Base-by-base conservation (phyloP, 1,140 invertebrate species). In the Ceratina australensis region DNA sequence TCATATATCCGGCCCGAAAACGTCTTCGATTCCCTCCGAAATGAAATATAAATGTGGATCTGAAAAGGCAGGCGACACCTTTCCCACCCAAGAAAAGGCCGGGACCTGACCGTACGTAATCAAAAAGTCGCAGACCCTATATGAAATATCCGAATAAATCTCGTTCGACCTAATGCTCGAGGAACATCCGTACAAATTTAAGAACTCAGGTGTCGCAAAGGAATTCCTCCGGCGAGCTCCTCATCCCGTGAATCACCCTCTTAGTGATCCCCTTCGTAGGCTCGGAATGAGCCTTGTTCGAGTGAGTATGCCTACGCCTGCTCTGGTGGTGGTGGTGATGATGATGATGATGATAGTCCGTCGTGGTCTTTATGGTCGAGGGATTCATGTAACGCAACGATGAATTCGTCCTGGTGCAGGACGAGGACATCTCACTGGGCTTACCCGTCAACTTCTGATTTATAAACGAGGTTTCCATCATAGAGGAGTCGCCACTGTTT, bases 151-250 rank as follows among this genome's bases (percentile, higher is more conserved):
- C 16, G 16, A 15, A 52, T 42, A 42, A 42, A 24, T 28, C 10
- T n/a, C 26, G 13, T 3, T n/a, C 24, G 4, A 42, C 33, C 5
- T 47, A 20, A 26, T 65, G n/a, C 26, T 65, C 10, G 15, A 8
- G 16, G n/a, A 42, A 8, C 20, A 24, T 2, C 13, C 16, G 4
- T 12, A 33, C 10, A 15, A 18, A 22, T 15, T 26, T 20, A 16
- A 7, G n/a, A 15, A 75, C 56, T 87, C 86, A 87, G 54, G 85
- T 84, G 56, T 87, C 84, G 20, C 67, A 74, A 22, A 81, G 64
- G 20, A 87, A 87, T 26, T 87, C 85, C 50, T 87, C 86, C 3
- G 86, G 86, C n/a, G 82, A 82, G 28, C 81, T 82, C 52, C 73
- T 84, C 78, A 87, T 80, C 5, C 86, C 86, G 0, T 65, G 64